Percentiles rank a stretch among this genome's conserved stretches.
Evolutionary conservation across 2,113 vertebrate genomes (phyloP).

Genomic region (Cnemophilus loriae): DNA sequence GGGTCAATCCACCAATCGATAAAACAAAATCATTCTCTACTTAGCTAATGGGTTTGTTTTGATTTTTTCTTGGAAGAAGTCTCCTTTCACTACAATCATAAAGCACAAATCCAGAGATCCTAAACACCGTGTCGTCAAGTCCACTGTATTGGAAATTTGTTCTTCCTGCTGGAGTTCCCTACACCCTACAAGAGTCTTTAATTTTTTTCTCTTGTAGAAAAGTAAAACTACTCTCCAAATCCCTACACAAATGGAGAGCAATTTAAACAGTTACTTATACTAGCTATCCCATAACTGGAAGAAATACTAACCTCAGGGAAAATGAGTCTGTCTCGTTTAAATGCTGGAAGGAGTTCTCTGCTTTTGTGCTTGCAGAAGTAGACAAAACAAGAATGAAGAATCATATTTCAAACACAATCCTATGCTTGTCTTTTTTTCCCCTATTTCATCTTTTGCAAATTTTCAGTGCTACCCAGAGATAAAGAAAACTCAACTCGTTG

Average conservation of each 20-base stretch:
- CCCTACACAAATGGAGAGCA: not conserved
- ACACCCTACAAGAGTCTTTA: not conserved
- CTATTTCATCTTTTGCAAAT: not conserved
- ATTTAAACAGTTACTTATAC: not conserved
- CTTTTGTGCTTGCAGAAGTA: not conserved
- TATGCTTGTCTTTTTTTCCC: not conserved
- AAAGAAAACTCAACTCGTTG: not conserved
- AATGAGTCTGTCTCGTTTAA: not conserved
- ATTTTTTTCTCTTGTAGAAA: not conserved
- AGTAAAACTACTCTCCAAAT: not conserved
- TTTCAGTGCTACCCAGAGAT: not conserved
- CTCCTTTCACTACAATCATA: not conserved
- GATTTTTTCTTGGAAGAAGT: not conserved
- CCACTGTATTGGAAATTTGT: not conserved
- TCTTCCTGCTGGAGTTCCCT: not conserved
- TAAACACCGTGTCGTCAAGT: not conserved
- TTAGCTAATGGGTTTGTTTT: not conserved
- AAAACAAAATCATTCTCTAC: not conserved
- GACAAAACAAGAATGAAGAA: not conserved
- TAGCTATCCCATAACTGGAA: not conserved
- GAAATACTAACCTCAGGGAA: not conserved
- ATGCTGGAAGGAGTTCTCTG: not conserved
- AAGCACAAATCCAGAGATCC: not conserved
- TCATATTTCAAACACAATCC: not conserved
- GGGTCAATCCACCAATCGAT: not conserved